Evolutionary conservation across 2,888 invertebrate genomes (phyloP), one percentile per base, ranked within the genome.

Genomic region (Amitus sp.): DNA sequence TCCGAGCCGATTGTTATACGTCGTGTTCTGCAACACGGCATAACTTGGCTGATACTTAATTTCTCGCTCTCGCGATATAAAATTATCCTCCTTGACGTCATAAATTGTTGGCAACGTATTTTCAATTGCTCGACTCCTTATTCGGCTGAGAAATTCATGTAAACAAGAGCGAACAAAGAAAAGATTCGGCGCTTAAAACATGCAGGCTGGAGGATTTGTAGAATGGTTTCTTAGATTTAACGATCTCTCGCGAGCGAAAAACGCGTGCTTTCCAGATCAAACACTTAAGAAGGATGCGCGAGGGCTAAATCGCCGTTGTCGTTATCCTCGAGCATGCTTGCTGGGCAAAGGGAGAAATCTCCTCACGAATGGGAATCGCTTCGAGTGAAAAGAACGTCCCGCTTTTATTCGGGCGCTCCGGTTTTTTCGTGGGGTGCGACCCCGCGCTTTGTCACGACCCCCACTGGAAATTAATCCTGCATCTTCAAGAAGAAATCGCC

Each of bases 251-350:
- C 47, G 62, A 45, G 47, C 66, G 56, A 53, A 39, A 39, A 60
- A 67, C 71, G 65, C 71, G 67, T 74, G 74, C 73, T 75, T 74
- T 72, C 69, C 67, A 69, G 72, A 76, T 74, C 75, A 76, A 75
- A 74, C 72, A 73, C 75, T 74, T 67, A 71, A 73, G 71, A 72
- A 74, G 69, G 69, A 73, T 70, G 69, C 63, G 40, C 40, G 52
- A 65, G 62, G 69, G 66, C 63, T 69, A 70, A 64, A 58, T 65
- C 37, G 37, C 2, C 17, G 40, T 40, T 40, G 40, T 40, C 40
- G 18, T 40, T 55, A 60, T 66, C 59, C 40, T 40, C 40, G 19
- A 40, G 40, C 40, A 1, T 19, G 18, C 10, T 3, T 18, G 10
- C 19, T 40, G 7, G 39, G 39, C 39, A 37, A 13, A 13, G 3